Percentiles rank a stretch among this genome's conserved stretches.
phyloP scores from a whole-genome alignment of 2,113 vertebrate genomes.

The Glaucidium brasilianum region DNA sequence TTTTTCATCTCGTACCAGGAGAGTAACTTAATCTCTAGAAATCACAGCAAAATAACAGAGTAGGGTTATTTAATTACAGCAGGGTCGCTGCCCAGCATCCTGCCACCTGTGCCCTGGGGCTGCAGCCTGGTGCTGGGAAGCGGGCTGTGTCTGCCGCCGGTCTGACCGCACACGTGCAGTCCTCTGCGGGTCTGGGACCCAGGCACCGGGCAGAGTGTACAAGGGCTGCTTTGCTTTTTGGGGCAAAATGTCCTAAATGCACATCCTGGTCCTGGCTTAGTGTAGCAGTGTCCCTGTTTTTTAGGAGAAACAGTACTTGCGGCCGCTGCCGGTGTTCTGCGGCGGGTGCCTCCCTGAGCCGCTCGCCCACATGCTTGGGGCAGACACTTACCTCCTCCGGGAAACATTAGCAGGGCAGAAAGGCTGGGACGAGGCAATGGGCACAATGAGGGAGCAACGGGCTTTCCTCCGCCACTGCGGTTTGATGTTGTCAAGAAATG shows the following conservation, averaged over 20 bases:
- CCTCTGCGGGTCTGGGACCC: not conserved
- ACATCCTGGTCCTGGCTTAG: not conserved
- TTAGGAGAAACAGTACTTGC: not conserved
- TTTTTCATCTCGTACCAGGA: not conserved
- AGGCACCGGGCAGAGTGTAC: accelerated
- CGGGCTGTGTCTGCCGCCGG: not conserved
- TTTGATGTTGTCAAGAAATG: not conserved
- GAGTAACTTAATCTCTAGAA: not conserved
- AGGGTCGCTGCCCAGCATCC: not conserved
- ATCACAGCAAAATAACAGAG: not conserved
- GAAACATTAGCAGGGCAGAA: not conserved
- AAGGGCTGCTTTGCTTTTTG: not conserved
- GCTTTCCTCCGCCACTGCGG: not conserved
- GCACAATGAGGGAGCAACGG: not conserved
- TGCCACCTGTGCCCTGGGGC: accelerated
- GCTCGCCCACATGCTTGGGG: not conserved
- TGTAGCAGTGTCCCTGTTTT: not conserved
- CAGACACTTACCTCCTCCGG: not conserved
- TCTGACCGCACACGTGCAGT: not conserved
- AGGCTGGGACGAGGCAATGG: not conserved
- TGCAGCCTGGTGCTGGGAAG: not conserved
- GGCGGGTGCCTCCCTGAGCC: not conserved
- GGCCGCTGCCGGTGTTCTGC: not conserved
- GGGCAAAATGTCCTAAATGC: not conserved
- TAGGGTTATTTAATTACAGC: not conserved